Conservation (phyloP, 2,888 invertebrate species). For the Drosophila macrothrix region DNA sequence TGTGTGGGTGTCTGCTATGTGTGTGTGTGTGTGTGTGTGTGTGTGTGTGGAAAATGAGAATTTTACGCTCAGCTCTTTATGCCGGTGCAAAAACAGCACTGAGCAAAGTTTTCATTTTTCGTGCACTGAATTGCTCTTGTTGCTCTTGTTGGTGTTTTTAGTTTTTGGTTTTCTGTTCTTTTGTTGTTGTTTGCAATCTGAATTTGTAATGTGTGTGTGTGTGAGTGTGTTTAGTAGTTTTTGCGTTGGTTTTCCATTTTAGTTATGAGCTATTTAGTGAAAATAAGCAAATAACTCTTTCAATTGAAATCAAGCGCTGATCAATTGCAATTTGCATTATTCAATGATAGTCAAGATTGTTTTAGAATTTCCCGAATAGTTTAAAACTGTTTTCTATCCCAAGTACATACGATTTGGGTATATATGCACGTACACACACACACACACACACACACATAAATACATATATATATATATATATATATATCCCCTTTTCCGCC, state of each 20-base stretch:
- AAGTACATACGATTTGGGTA: constrained; percentile 1
- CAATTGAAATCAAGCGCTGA: not conserved
- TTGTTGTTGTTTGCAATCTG: constrained; percentile 30
- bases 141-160: constrained; percentile 14
- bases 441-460: fast-evolving
- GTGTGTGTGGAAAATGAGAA: constrained; percentile 52
- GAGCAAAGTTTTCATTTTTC: constrained; percentile 50
- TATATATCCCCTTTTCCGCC: not conserved
- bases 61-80: constrained; percentile 65
- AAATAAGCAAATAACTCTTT: constrained; percentile 15
- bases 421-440: not conserved
- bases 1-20: constrained; percentile 15
- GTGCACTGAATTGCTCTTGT: constrained; percentile 22
- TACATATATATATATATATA: not conserved
- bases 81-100: constrained; percentile 59
- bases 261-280: constrained; percentile 38
- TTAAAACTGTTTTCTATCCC: not conserved
- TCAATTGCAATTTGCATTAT: not conserved
- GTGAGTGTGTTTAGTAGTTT: constrained; percentile 31
- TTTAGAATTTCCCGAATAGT: not conserved
- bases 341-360: constrained; percentile 10
- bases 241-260: constrained; percentile 25
- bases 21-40: constrained; percentile 9
- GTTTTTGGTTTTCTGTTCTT: constrained; percentile 1
- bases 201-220: constrained; percentile 27